Evolutionary conservation across 1,140 invertebrate genomes (phyloP).

Genomic region (Calycopis cecrops): DNA sequence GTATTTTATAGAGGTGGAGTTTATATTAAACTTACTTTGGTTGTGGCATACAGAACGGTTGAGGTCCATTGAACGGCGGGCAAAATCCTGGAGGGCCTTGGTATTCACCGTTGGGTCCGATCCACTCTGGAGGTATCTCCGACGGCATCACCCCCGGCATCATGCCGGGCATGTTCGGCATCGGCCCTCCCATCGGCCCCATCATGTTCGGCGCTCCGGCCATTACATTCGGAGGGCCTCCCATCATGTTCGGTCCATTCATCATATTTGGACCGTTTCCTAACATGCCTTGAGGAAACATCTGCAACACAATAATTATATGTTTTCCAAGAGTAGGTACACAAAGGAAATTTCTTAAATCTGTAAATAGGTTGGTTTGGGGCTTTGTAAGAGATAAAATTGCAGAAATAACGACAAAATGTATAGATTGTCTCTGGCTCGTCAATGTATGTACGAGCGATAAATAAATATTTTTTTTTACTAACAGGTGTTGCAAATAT

Average conservation of each 20-base stretch:
- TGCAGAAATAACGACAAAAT: too few relatives aligned
- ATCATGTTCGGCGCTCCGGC: slow-evolving; percentile 34
- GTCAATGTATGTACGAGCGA: too few relatives aligned
- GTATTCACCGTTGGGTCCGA: slow-evolving; percentile 35
- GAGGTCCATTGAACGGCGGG: slow-evolving; percentile 45
- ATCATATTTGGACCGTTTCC: slow-evolving; percentile 29
- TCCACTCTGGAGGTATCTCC: slow-evolving; percentile 35
- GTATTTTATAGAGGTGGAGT: neutral
- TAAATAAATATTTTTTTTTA: too few relatives aligned
- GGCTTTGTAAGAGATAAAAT: too few relatives aligned
- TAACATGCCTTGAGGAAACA: slow-evolving; percentile 50
- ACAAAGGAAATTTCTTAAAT: too few relatives aligned
- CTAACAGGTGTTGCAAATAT: too few relatives aligned
- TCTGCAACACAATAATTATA: slow-evolving; percentile 29
- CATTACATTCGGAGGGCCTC: slow-evolving; percentile 33
- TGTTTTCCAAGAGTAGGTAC: too few relatives aligned
- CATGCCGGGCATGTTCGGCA: slow-evolving; percentile 31
- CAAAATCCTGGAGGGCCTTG: slow-evolving; percentile 44
- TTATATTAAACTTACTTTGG: slow-evolving; percentile 48
- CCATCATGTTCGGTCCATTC: slow-evolving; percentile 26
- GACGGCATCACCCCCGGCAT: slow-evolving; percentile 33
- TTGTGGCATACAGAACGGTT: slow-evolving; percentile 57
- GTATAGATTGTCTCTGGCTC: too few relatives aligned
- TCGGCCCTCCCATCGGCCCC: slow-evolving; percentile 29
- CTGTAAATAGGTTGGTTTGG: too few relatives aligned